These are phyloP conservation scores for Urocitellus parryii DNA, from an alignment of 2,113 vertebrate species.

Conservation along the genomic window DNA sequence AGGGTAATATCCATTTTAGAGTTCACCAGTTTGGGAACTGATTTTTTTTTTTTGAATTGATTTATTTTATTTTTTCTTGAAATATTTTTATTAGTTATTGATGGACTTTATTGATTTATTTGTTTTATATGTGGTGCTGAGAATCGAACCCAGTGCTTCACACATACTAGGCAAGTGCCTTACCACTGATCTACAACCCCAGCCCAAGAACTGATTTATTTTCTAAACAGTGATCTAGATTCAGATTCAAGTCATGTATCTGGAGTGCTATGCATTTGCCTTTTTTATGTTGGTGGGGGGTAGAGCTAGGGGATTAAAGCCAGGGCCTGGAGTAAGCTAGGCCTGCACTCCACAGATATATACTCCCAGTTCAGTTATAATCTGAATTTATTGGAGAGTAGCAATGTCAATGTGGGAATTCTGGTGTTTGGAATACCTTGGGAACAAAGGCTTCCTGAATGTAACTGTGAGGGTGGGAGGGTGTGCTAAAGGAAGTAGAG, in stretches of 20 bases:
- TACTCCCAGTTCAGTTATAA: background rate
- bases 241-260: background rate
- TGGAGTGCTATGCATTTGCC: background rate
- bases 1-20: background rate
- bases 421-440: background rate
- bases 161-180: too few relatives aligned
- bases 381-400: background rate
- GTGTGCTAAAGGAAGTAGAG: background rate
- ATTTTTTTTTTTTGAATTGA: background rate
- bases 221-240: background rate
- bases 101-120: too few relatives aligned
- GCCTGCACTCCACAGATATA: background rate
- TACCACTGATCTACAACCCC: too few relatives aligned
- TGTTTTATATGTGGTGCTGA: too few relatives aligned
- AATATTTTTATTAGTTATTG: too few relatives aligned
- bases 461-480: accelerated
- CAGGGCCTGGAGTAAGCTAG: background rate
- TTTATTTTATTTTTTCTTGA: too few relatives aligned
- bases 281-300: background rate
- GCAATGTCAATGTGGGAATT: background rate
- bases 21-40: background rate
- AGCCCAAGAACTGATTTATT: background rate
- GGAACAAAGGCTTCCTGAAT: background rate
- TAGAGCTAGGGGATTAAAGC: too few relatives aligned
- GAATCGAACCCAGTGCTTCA: too few relatives aligned